phyloP scores from a whole-genome alignment of 1,140 invertebrate species.

The Vanessa atalanta region DNA sequence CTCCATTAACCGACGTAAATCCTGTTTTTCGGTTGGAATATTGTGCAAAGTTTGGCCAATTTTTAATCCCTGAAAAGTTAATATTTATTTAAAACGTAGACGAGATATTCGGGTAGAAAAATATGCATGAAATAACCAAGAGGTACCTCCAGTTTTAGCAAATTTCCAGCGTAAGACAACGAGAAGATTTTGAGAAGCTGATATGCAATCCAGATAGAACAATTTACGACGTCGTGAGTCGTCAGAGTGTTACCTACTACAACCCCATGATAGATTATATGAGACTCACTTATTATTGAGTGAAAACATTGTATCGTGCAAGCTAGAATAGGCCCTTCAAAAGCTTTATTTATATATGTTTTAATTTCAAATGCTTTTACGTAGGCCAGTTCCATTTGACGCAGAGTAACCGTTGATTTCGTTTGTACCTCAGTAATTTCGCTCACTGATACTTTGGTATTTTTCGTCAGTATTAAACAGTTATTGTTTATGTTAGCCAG shows the following conservation, averaged over 20 bases:
- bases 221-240: slow-evolving; percentile 54
- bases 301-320: slow-evolving; percentile 63
- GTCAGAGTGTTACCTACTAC: slow-evolving; percentile 38
- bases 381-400: slow-evolving; percentile 54
- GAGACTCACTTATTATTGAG: slow-evolving; percentile 58
- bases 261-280: slow-evolving; percentile 61
- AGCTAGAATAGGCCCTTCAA: slow-evolving; percentile 58
- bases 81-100: neutral
- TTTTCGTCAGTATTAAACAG: slow-evolving; percentile 36
- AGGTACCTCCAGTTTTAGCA: slow-evolving; percentile 56
- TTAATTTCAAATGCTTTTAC: slow-evolving; percentile 59
- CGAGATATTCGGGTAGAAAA: neutral
- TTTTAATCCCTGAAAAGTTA: slow-evolving; percentile 52
- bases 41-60: slow-evolving; percentile 53
- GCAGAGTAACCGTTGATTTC: slow-evolving; percentile 43
- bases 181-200: slow-evolving; percentile 64
- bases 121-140: neutral
- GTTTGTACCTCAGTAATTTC: slow-evolving; percentile 40
- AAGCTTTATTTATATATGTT: slow-evolving; percentile 51
- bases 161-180: slow-evolving; percentile 53
- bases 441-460: slow-evolving; percentile 29
- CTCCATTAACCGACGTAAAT: slow-evolving; percentile 55
- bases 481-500: slow-evolving; percentile 51
- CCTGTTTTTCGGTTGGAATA: slow-evolving; percentile 58
- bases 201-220: slow-evolving; percentile 62